Base-by-base conservation (phyloP, 2,113 vertebrate species). In the Petromus typicus region DNA sequence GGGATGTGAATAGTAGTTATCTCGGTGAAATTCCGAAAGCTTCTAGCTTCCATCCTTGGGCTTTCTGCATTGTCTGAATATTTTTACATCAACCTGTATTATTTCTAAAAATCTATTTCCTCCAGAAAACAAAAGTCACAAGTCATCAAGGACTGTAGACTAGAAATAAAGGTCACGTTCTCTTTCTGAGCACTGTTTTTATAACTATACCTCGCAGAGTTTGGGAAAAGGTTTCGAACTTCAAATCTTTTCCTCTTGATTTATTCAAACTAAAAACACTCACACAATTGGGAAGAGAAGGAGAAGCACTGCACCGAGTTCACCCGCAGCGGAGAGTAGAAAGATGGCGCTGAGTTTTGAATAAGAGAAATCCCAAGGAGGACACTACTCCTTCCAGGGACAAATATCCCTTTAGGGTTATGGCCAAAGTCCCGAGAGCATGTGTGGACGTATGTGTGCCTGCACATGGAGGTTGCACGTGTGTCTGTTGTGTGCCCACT, bases 151-250 rank as follows among this genome's bases (percentile, higher is more conserved):
- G 86, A 89, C 89, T 89, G 71, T 23, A 79, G 94, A 97, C 94
- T 80, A 91, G 76, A 97, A 97, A 89, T 66, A 97, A 96, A 97
- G 96, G 90, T 95, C 96, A 93, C 76, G 79, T 96, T 94, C 86
- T 78, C 27, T 89, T 45, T 88, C 89, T 86, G 92, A 54, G 57
- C 48, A 76, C 92, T 94, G 94, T 91, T 97, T 96, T 95, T 95
- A 86, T 86, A 92, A 82, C 82, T n/a, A 76, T 64, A 86, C 23
- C 93, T 96, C 69, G 71, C 54, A 89, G 79, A 89, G 57, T 84
- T 84, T 59, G 86, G 80, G 69, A 40, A 75, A 90, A 40, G 81
- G 57, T 63, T 94, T 92, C 92, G 90, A 92, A 92, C 51, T 63
- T 76, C 54, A 73, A 88, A 89, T 86, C 91, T 86, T 59, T 93